These are phyloP conservation scores for Tachuris rubrigastra DNA, from an alignment of 2,113 vertebrate genomes.

Conservation along the genomic window DNA sequence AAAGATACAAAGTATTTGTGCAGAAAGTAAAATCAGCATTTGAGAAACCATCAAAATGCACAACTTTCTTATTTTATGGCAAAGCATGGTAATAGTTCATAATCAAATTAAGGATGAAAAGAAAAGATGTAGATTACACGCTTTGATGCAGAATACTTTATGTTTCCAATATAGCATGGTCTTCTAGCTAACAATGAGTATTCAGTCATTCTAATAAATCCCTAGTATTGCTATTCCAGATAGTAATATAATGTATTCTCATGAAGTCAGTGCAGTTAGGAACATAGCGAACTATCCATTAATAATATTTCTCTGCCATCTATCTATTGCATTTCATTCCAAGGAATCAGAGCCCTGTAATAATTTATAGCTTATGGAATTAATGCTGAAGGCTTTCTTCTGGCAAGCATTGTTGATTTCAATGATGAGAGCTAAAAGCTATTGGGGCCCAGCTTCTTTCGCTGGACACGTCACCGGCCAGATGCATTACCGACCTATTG, in stretches of 20 bases:
- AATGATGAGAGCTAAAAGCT: slow-evolving; percentile 17
- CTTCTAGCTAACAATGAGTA: slow-evolving; percentile 67
- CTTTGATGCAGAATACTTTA: slow-evolving; percentile 79
- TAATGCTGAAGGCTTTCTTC: slow-evolving; percentile 45
- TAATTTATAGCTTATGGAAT: slow-evolving; percentile 28
- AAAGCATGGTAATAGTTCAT: slow-evolving; percentile 78
- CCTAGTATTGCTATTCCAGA: slow-evolving; percentile 61
- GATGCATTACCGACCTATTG: neutral
- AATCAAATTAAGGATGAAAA: slow-evolving; percentile 82
- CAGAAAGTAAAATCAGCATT: slow-evolving; percentile 81
- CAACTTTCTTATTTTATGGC: slow-evolving; percentile 77
- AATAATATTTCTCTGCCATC: slow-evolving; percentile 57
- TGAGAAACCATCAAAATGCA: slow-evolving; percentile 78
- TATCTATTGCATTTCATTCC: slow-evolving; percentile 48
- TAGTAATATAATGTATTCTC: slow-evolving; percentile 66
- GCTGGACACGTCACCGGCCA: neutral
- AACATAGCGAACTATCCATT: slow-evolving; percentile 58
- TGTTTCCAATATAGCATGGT: slow-evolving; percentile 76
- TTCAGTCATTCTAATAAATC: slow-evolving; percentile 72
- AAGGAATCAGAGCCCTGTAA: slow-evolving; percentile 35
- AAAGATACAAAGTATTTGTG: slow-evolving; percentile 80
- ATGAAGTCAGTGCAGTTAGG: slow-evolving; percentile 51
- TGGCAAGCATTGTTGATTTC: slow-evolving; percentile 1
- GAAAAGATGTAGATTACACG: slow-evolving; percentile 71
- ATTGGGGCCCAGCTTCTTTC: neutral